These are phyloP conservation scores for Lochmaea crataegi DNA, from an alignment of 2,888 invertebrate species.

Conservation along the genomic window DNA sequence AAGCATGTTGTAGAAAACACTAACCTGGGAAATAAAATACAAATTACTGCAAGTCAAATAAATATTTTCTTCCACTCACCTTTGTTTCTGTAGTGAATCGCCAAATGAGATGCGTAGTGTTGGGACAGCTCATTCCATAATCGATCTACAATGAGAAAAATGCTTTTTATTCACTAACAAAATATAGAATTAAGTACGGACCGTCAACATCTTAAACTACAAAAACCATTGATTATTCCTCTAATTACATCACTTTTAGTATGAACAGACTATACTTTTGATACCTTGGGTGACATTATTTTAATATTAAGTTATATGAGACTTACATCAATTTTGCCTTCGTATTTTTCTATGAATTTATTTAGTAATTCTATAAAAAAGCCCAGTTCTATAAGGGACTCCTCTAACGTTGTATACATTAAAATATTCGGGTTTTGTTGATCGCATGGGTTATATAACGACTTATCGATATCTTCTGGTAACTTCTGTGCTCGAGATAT, in stretches of 20 bases:
- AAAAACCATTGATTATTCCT: too few relatives aligned
- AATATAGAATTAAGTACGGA: too few relatives aligned
- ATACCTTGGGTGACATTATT: too few relatives aligned
- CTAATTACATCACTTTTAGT: too few relatives aligned
- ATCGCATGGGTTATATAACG: not conserved
- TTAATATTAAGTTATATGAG: too few relatives aligned
- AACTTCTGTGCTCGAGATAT: not conserved
- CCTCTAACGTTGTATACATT: not conserved
- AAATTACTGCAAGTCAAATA: not conserved
- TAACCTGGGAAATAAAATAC: not conserved
- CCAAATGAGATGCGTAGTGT: not conserved
- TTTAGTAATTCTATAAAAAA: not conserved
- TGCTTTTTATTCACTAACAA: not conserved
- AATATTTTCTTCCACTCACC: not conserved
- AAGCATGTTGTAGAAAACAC: constrained; percentile 23
- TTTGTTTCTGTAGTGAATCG: not conserved
- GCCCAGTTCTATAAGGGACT: not conserved
- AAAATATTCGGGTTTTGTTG: not conserved
- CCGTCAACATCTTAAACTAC: too few relatives aligned
- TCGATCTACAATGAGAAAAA: not conserved
- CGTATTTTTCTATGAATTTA: not conserved
- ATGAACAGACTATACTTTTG: too few relatives aligned
- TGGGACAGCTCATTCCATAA: not conserved
- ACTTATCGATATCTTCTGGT: not conserved
- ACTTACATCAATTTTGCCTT: not conserved